phyloP scores from a whole-genome alignment of 2,113 vertebrate species.

The Passer montanus region DNA sequence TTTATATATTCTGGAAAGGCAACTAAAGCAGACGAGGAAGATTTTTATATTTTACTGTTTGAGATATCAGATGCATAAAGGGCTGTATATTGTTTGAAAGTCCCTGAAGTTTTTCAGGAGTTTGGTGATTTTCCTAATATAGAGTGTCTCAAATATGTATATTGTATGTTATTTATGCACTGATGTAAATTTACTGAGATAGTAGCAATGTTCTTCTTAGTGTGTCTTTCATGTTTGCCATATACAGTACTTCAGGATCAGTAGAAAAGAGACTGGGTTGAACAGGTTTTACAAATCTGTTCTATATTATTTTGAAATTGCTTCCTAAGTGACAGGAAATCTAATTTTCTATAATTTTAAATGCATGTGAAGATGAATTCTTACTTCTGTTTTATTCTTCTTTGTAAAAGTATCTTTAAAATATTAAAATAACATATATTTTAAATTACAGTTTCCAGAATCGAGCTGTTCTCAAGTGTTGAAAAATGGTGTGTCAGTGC shows the following conservation, averaged over 20 bases:
- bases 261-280: background rate
- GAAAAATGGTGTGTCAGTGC: background rate
- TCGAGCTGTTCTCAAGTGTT: background rate
- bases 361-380: background rate
- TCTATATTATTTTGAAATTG: background rate
- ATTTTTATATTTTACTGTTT: background rate
- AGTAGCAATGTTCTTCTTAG: background rate
- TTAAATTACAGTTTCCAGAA: background rate
- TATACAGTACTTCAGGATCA: background rate
- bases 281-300: slow-evolving; percentile 1
- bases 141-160: background rate
- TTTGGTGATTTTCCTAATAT: background rate
- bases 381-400: background rate
- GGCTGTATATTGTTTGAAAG: background rate
- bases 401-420: background rate
- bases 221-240: background rate
- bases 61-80: background rate
- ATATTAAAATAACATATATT: background rate
- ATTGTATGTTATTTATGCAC: background rate
- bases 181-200: background rate
- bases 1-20: background rate
- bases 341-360: background rate
- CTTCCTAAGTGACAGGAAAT: background rate
- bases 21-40: background rate
- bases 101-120: slow-evolving; percentile 5